Conservation (phyloP, 35 echinoderm and acorn worm genomes). For the Acanthaster planci region DNA sequence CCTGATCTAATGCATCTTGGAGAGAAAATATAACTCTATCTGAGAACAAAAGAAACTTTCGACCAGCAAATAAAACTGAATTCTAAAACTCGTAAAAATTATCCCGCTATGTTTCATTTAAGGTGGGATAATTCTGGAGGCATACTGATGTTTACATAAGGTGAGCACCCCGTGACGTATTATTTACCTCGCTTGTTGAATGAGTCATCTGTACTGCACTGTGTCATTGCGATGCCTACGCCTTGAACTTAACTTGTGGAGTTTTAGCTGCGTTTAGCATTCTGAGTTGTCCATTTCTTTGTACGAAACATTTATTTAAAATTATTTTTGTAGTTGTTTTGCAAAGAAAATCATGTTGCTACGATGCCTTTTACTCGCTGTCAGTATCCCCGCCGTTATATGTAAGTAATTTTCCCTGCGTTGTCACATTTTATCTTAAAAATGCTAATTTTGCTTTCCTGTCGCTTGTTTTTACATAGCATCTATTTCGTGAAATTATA, state of each 20-base stretch:
- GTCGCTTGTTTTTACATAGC: neutral
- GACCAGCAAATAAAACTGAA: too few relatives aligned
- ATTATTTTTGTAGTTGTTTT: slow-evolving; percentile 10
- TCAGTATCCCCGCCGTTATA: neutral
- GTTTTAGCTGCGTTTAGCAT: neutral
- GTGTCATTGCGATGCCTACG: neutral
- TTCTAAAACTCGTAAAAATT: too few relatives aligned
- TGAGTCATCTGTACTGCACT: neutral
- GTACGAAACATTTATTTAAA: slow-evolving; percentile 19
- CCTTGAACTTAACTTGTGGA: neutral
- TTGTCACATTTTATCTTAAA: neutral
- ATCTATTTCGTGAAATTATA: slow-evolving; percentile 7
- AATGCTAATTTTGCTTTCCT: neutral
- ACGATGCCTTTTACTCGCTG: slow-evolving; percentile 15
- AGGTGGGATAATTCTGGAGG: too few relatives aligned
- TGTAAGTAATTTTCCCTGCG: neutral
- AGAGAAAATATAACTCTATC: too few relatives aligned
- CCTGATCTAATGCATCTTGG: too few relatives aligned
- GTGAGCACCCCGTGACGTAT: slow-evolving; percentile 14
- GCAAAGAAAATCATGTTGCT: slow-evolving; percentile 21
- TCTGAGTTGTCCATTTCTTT: neutral
- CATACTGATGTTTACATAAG: neutral
- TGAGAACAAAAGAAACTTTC: too few relatives aligned
- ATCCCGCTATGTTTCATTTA: too few relatives aligned
- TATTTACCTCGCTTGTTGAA: neutral